Evolutionary conservation across 1,140 invertebrate genomes (phyloP).

Genomic region (Eumaeus atala): DNA sequence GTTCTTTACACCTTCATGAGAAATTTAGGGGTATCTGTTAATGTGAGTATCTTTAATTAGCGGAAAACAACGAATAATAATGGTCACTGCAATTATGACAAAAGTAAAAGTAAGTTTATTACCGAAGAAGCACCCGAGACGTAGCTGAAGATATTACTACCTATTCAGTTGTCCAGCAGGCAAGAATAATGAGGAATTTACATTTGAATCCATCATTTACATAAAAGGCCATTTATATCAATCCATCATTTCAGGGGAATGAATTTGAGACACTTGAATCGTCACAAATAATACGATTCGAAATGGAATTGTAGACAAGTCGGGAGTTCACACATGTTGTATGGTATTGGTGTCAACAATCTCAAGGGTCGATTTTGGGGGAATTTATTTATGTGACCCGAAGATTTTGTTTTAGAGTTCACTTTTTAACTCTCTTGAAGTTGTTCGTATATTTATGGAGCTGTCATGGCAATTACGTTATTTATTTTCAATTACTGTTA

Average conservation of each 20-base stretch:
- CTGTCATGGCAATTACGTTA: too few species aligned
- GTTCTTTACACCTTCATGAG: background rate
- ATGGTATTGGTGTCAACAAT: conserved; percentile 16
- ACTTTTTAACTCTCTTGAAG: too few species aligned
- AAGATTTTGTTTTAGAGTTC: too few species aligned
- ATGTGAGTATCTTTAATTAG: too few species aligned
- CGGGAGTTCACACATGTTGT: conserved; percentile 53
- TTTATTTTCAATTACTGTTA: too few species aligned
- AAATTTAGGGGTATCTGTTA: background rate
- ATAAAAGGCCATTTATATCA: conserved; percentile 59
- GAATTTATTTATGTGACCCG: conserved; percentile 1
- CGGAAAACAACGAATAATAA: background rate
- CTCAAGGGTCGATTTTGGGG: conserved; percentile 8
- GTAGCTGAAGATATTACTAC: conserved; percentile 21
- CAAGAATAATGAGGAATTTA: conserved; percentile 59
- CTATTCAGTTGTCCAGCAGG: conserved; percentile 50
- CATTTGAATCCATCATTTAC: conserved; percentile 61
- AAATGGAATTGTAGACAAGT: conserved; percentile 33
- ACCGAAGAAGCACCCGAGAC: too few species aligned
- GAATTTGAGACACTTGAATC: conserved; percentile 67
- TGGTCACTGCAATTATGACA: too few species aligned
- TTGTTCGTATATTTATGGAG: too few species aligned
- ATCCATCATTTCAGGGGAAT: conserved; percentile 50
- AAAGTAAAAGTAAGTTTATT: too few species aligned
- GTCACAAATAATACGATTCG: conserved; percentile 35